phyloP scores from a whole-genome alignment of 2,888 invertebrate species.

The Cancer borealis region DNA sequence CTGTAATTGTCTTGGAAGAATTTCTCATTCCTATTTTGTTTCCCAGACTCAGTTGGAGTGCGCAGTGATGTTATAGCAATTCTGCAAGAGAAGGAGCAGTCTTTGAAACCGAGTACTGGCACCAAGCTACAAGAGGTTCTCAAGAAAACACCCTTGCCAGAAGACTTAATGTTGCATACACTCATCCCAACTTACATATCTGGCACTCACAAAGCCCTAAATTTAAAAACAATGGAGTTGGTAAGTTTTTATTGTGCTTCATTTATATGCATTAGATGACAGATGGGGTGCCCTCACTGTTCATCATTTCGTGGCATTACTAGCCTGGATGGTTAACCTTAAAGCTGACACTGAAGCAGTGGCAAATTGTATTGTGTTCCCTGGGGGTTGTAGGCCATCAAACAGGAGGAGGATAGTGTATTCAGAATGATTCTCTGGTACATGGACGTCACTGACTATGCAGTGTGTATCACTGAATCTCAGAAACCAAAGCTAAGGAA shows the following conservation, averaged over 20 bases:
- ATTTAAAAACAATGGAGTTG: constrained; percentile 65
- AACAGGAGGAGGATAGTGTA: too few species aligned
- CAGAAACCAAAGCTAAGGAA: too few species aligned
- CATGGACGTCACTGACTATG: too few species aligned
- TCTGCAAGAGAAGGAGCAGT: constrained; percentile 43
- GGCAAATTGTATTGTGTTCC: too few species aligned
- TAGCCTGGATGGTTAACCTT: neutral
- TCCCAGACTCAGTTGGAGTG: constrained; percentile 59
- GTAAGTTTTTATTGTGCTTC: constrained; percentile 15
- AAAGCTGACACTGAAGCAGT: neutral
- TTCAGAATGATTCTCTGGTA: too few species aligned
- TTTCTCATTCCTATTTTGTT: neutral
- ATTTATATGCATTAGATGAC: neutral
- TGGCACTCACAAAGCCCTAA: constrained; percentile 60
- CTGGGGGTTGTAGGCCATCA: too few species aligned
- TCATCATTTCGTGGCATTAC: too few species aligned
- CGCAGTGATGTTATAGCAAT: constrained; percentile 60
- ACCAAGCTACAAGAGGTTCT: constrained; percentile 56
- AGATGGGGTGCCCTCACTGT: neutral
- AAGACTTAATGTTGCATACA: constrained; percentile 86
- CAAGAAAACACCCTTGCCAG: constrained; percentile 82
- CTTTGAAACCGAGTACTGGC: neutral
- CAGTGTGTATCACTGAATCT: too few species aligned
- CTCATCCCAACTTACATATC: constrained; percentile 66
- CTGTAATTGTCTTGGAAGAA: neutral